phyloP scores from a whole-genome alignment of 2,797 vertebrate genomes.

The Spizella passerina region DNA sequence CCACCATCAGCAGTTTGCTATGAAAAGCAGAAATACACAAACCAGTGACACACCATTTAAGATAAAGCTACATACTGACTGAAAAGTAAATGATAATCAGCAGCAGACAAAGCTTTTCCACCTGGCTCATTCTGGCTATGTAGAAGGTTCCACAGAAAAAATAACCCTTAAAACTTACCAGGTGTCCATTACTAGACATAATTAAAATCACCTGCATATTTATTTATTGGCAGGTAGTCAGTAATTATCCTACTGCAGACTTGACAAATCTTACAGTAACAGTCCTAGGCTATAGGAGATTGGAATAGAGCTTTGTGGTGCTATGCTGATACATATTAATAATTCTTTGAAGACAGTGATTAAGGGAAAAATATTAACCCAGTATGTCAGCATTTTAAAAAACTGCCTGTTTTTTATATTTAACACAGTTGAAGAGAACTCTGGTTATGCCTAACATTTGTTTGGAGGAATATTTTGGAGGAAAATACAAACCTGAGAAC shows the following conservation, averaged over 20 bases:
- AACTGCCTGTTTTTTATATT: background rate
- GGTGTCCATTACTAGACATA: background rate
- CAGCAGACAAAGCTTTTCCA: background rate
- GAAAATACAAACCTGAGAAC: background rate
- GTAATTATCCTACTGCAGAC: background rate
- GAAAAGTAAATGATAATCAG: no score
- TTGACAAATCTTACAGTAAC: background rate
- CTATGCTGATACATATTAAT: background rate
- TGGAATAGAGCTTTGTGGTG: background rate
- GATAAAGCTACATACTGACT: background rate
- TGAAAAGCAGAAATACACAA: background rate
- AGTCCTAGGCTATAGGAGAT: background rate
- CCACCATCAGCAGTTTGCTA: background rate
- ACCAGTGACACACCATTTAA: accelerated
- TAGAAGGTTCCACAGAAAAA: background rate
- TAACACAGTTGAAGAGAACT: background rate
- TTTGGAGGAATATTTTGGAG: background rate
- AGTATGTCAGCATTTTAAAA: background rate
- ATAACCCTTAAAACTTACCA: background rate
- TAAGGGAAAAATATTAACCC: background rate
- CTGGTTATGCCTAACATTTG: background rate
- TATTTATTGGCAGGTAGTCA: background rate
- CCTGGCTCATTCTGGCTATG: accelerated
- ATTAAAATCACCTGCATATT: background rate
- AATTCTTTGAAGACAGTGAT: background rate